Base-by-base conservation (phyloP, 2,888 invertebrate genomes). In the Anorthoa munda region DNA sequence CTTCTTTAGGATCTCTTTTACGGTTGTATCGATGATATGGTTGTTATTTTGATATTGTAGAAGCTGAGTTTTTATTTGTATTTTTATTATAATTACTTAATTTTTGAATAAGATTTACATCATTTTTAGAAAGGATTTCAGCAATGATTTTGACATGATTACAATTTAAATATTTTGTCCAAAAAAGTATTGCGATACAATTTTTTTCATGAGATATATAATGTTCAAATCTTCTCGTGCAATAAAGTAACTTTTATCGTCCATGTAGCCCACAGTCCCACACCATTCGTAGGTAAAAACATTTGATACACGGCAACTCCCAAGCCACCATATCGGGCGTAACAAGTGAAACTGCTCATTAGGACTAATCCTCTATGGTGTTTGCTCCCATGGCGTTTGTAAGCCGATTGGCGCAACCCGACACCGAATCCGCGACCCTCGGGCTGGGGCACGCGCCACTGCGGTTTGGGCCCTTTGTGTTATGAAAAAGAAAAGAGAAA, bases 361-460 rank as follows among this genome's bases (percentile, higher is more conserved):
- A 94, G 90, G 56, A 77, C 72, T 92, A 92, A 94, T 93, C 94
- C 93, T 80, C 83, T 86, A 87, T 90, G 89, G 91, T 90, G 91
- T 90, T 90, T 90, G 89, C 90, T 92, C 93, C 92, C 93, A 91
- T 91, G 92, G 93, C 88, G 92, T 92, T 89, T 89, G 93, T 94
- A 95, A 95, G 95, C 95, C 91, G 95, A 94, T 95, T 94, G 94
- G 84, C 89, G 94, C 86, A 95, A 95, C 94, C 93, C 86, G 94
- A 95, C 92, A 94, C 95, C 92, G 90, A 93, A 93, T 89, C 91
- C 88, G 88, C 91, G 90, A 91, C 92, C 93, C 92, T 86, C 83
- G 79, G 72, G 88, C 83, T 81, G 75, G 75, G 88, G 90, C 90
- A 89, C 89, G 90, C 87, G 85, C 79, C 83, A 4, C 84, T 88